Conservation (phyloP, 2,797 vertebrate genomes). For the Pelodytes ibericus region DNA sequence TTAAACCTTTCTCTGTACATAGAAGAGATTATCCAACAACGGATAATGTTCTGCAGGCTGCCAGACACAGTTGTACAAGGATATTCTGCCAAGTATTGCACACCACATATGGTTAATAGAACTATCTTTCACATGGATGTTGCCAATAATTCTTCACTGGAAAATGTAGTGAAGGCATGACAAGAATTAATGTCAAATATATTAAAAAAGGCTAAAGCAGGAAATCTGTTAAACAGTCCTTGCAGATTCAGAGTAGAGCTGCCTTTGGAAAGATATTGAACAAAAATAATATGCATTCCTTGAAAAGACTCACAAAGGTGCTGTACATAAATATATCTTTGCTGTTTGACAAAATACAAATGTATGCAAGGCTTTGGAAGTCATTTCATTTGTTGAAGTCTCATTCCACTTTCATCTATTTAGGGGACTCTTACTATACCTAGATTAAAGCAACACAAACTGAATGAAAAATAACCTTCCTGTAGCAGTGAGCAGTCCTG, state of each 20-base stretch:
- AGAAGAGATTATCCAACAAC: no score
- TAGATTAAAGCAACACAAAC: conserved; percentile 44
- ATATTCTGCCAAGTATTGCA: no score
- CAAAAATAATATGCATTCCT: neutral
- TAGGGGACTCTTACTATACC: conserved; percentile 40
- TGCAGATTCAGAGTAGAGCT: no score
- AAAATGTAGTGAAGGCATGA: neutral
- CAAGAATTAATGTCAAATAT: neutral
- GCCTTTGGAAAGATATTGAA: neutral
- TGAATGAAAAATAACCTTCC: conserved; percentile 51
- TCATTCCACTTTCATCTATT: conserved; percentile 48
- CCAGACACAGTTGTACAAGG: no score
- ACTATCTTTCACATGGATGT: no score
- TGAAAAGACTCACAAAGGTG: conserved; percentile 4
- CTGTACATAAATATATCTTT: conserved; percentile 37
- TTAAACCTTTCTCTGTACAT: no score
- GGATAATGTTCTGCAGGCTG: no score
- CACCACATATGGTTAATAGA: no score
- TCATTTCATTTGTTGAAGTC: conserved; percentile 38
- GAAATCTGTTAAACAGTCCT: neutral
- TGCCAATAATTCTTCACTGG: neutral
- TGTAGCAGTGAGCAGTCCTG: conserved; percentile 34
- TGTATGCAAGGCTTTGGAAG: conserved; percentile 33
- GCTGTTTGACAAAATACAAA: conserved; percentile 37
- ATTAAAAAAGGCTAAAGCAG: neutral